These are phyloP conservation scores for Phylloscopus whistleri DNA, from an alignment of 2,113 vertebrate species.

Conservation along the genomic window DNA sequence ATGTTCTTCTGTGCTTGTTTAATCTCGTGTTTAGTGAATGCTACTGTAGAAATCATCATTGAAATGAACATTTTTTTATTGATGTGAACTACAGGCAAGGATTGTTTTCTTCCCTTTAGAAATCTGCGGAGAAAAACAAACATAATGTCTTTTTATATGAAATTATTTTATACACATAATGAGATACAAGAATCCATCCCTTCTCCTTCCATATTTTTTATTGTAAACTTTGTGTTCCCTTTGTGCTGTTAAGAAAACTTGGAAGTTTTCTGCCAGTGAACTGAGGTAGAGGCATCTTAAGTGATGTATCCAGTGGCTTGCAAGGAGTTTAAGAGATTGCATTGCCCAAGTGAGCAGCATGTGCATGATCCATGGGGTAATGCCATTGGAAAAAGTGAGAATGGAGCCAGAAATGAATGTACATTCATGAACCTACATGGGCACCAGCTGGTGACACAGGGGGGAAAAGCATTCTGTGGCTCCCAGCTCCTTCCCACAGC, in stretches of 20 bases:
- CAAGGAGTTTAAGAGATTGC: not conserved
- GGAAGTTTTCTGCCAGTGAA: not conserved
- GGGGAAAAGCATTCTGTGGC: accelerated
- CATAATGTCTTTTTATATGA: not conserved
- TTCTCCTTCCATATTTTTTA: not conserved
- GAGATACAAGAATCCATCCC: not conserved
- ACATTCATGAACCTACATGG: not conserved
- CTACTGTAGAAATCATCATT: not conserved
- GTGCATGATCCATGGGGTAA: not conserved
- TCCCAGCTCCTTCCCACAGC: not conserved
- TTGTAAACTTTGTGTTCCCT: not conserved
- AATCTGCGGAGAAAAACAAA: not conserved
- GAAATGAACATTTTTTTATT: not conserved
- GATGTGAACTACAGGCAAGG: not conserved
- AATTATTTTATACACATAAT: not conserved
- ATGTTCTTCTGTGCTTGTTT: not conserved
- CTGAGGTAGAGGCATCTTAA: not conserved
- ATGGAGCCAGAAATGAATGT: not conserved
- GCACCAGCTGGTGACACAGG: not conserved
- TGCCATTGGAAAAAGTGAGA: not conserved
- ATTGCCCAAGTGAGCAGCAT: not conserved
- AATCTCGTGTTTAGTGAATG: not conserved
- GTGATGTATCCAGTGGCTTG: not conserved
- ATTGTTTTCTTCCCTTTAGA: not conserved
- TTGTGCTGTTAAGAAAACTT: not conserved